phyloP scores from a whole-genome alignment of 37 sponge, comb jelly and placozoan genomes.

The Haliclona indistincta region DNA sequence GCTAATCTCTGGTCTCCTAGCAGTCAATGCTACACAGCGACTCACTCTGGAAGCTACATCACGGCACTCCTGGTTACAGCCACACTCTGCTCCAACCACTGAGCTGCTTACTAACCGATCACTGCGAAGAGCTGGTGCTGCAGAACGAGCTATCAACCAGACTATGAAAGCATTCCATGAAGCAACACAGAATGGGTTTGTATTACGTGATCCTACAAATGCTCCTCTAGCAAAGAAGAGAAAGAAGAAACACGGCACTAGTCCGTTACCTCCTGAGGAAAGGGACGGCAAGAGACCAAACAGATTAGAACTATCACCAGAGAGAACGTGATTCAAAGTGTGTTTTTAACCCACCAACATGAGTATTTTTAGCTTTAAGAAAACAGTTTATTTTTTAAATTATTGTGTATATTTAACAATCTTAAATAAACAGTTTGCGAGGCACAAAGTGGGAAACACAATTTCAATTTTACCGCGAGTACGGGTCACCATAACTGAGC shows the following conservation, averaged over 20 bases:
- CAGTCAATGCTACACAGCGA: constrained; percentile 76
- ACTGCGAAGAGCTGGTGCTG: constrained; percentile 37
- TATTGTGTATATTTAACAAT: background rate
- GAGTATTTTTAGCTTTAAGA: background rate
- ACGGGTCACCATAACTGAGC: too few relatives aligned
- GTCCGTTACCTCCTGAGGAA: background rate
- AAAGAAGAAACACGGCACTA: constrained; percentile 31
- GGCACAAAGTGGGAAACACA: too few relatives aligned
- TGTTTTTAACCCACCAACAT: background rate
- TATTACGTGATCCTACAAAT: constrained; percentile 72
- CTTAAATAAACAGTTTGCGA: too few relatives aligned
- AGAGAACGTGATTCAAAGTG: background rate
- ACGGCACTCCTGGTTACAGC: constrained; percentile 74
- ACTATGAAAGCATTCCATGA: constrained; percentile 87
- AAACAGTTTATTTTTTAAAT: background rate
- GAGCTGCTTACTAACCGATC: constrained; percentile 74
- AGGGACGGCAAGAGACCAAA: background rate
- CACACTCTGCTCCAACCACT: constrained; percentile 59
- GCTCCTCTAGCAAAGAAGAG: constrained; percentile 91
- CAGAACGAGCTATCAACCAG: constrained; percentile 73
- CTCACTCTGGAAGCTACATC: constrained; percentile 59
- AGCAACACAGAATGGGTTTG: constrained; percentile 70
- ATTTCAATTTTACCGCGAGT: too few relatives aligned
- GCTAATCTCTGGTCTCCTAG: constrained; percentile 77
- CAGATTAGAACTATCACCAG: background rate